These are phyloP conservation scores for Prolemur simus DNA, from an alignment of 2,113 vertebrate genomes.

Conservation along the genomic window DNA sequence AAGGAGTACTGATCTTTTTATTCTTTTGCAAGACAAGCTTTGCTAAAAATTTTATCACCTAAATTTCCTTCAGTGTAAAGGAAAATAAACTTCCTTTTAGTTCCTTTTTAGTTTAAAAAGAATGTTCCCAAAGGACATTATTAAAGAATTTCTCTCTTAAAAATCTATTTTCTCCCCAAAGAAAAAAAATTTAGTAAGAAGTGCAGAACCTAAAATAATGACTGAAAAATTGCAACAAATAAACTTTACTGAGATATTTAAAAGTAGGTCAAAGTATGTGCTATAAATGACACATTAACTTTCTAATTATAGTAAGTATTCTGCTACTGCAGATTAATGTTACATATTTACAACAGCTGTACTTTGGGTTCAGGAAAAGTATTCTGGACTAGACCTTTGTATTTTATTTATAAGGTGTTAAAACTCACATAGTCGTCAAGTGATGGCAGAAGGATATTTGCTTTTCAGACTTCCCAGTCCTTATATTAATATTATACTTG, in stretches of 20 bases:
- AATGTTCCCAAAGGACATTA: not conserved
- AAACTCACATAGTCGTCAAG: slow-evolving; percentile 23
- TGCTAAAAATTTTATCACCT: not conserved
- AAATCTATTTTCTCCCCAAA: not conserved
- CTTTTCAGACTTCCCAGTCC: slow-evolving; percentile 17
- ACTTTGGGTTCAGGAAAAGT: slow-evolving; percentile 12
- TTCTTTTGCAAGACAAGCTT: not conserved
- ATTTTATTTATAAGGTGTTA: slow-evolving; percentile 36
- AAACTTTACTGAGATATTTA: not conserved
- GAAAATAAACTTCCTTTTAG: not conserved
- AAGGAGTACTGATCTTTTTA: not conserved
- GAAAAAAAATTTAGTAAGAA: not conserved
- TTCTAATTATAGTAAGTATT: slow-evolving; percentile 52
- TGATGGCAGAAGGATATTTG: slow-evolving; percentile 21
- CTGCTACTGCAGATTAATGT: not conserved
- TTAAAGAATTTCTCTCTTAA: not conserved
- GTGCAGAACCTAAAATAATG: not conserved
- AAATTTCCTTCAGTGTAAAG: not conserved
- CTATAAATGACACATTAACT: not conserved
- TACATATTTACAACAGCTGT: not conserved
- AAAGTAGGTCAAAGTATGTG: slow-evolving; percentile 7
- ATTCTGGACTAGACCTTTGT: slow-evolving; percentile 29
- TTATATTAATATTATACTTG: not conserved
- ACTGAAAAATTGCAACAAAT: slow-evolving; percentile 31
- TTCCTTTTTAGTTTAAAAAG: not conserved